Evolutionary conservation across 2,888 invertebrate genomes (phyloP).

Genomic region (Acanthosepion esculentum): DNA sequence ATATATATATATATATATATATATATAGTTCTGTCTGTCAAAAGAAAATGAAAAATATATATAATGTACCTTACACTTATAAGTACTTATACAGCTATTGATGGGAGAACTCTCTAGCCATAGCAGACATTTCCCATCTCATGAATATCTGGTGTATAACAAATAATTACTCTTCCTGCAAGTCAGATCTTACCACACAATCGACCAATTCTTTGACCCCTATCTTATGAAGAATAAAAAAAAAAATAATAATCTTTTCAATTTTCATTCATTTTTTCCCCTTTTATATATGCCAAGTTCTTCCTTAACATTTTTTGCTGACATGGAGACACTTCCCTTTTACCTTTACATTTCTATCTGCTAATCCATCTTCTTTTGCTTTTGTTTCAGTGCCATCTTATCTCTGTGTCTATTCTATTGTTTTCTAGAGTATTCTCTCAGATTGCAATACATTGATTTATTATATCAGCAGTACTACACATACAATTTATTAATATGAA

Average conservation of each 20-base stretch:
- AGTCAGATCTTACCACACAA: neutral
- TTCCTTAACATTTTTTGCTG: neutral
- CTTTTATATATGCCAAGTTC: neutral
- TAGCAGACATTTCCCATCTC: neutral
- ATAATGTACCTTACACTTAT: neutral
- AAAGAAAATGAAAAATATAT: neutral
- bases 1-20: too few relatives aligned
- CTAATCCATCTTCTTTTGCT: neutral
- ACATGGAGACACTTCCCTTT: neutral
- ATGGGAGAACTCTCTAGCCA: neutral
- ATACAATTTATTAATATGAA: neutral
- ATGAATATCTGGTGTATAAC: neutral
- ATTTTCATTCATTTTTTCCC: neutral
- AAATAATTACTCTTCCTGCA: neutral
- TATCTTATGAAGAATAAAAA: neutral
- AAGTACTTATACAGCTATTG: neutral
- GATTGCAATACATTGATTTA: neutral
- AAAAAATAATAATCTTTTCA: neutral
- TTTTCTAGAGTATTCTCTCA: neutral
- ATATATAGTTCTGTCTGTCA: neutral
- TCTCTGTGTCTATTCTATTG: neutral
- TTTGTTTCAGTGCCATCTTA: neutral
- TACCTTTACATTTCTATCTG: neutral
- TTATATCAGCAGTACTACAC: neutral
- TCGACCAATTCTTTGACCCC: neutral